Evolutionary conservation across 2,888 invertebrate species (phyloP).

Genomic region (Pecten maximus): DNA sequence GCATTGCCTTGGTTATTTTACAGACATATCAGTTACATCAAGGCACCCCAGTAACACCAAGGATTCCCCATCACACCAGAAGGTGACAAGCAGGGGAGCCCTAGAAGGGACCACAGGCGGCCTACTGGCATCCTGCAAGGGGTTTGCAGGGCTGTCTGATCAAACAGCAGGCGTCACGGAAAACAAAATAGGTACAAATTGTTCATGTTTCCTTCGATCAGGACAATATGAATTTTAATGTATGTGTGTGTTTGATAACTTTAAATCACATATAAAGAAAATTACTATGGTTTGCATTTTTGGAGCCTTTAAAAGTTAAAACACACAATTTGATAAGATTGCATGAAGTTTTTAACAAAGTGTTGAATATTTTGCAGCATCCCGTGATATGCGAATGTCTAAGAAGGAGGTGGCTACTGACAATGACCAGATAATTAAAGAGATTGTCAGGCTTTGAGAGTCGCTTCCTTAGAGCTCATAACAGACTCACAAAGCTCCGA

Average conservation of each 20-base stretch:
- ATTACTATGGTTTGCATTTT: too few species aligned
- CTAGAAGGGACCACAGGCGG: constrained; percentile 43
- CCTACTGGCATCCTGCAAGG: constrained; percentile 51
- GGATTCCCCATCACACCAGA: neutral
- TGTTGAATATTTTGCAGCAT: neutral
- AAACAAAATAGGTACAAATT: constrained; percentile 35
- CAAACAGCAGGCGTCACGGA: constrained; percentile 35
- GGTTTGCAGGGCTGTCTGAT: constrained; percentile 56
- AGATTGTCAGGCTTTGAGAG: constrained; percentile 54
- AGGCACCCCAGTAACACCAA: neutral
- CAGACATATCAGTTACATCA: neutral
- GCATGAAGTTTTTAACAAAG: neutral
- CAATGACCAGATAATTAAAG: constrained; percentile 50
- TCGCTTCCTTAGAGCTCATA: constrained; percentile 54
- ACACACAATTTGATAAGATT: too few species aligned
- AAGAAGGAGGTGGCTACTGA: constrained; percentile 56
- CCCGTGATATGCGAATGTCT: constrained; percentile 44
- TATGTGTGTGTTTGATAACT: too few species aligned
- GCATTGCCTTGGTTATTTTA: too few species aligned
- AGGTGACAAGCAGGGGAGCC: neutral
- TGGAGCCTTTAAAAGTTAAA: too few species aligned
- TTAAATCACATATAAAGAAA: too few species aligned
- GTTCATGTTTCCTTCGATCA: neutral
- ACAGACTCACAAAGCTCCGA: constrained; percentile 53
- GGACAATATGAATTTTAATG: too few species aligned